Conservation (phyloP, 2,797 vertebrate species). For the Gymnodraco acuticeps region DNA sequence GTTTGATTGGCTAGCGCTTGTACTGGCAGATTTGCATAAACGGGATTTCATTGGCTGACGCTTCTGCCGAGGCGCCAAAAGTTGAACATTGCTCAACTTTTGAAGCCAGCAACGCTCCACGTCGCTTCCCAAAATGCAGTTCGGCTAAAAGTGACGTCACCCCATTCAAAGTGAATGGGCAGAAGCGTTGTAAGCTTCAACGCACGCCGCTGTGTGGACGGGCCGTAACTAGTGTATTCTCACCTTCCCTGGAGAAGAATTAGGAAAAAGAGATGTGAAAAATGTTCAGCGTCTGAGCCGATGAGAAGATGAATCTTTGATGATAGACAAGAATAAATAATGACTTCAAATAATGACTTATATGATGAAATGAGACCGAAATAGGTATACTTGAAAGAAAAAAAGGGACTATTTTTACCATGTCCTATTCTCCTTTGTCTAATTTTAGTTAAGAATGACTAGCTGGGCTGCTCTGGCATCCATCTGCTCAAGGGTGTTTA, state of each 20-base stretch:
- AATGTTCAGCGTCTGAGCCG: slow-evolving; percentile 23
- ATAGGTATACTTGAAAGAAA: slow-evolving; percentile 60
- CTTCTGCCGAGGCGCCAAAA: no score
- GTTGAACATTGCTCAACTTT: no score
- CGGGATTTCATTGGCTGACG: no score
- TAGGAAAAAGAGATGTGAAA: slow-evolving; percentile 20
- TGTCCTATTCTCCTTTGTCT: slow-evolving; percentile 62
- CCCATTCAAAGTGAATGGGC: no score
- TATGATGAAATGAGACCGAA: slow-evolving; percentile 70
- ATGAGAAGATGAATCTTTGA: slow-evolving; percentile 59
- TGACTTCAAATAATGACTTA: slow-evolving; percentile 60
- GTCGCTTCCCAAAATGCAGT: no score
- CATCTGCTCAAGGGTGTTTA: slow-evolving; percentile 33
- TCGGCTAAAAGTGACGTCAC: no score
- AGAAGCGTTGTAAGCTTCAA: no score
- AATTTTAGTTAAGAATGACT: slow-evolving; percentile 75
- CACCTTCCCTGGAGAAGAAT: slow-evolving; percentile 1
- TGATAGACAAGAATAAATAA: slow-evolving; percentile 6
- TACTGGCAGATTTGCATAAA: no score
- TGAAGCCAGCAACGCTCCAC: no score
- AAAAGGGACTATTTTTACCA: slow-evolving; percentile 71
- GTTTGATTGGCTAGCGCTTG: no score
- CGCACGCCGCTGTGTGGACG: no score
- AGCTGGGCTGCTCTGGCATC: slow-evolving; percentile 43
- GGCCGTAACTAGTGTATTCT: neutral